Base-by-base conservation (phyloP, 2,888 invertebrate species). In the Acanthosepion esculentum region DNA sequence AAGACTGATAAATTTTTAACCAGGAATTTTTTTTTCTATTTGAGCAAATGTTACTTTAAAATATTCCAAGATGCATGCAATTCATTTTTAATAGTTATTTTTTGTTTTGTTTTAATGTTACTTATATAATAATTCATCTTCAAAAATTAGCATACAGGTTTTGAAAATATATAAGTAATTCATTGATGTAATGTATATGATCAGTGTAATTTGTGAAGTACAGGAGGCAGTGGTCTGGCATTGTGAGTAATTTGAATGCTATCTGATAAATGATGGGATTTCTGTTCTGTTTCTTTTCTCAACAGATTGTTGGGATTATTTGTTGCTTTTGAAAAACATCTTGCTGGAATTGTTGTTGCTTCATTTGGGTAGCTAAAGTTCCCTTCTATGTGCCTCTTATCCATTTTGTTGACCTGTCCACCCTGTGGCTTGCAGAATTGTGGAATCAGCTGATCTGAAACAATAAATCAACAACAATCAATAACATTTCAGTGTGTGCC, bases 191-290 rank as follows among this genome's bases (percentile, higher is more conserved):
- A 78, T 1, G n/a, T 78, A 33, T 12, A n/a, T 15, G 4, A 78
- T 78, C 15, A 78, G 12, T 78, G 78, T 78, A 78, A 33, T 78
- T 78, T 78, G 15, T 78, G 78, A 15, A 33, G 78, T 33, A 78
- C 78, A 15, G 78, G 78, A n/a, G 78, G 78, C 78, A 78, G 78
- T 78, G 78, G 78, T 78, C 78, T 78, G 78, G 78, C 78, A 78
- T 78, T 78, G 78, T 78, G 78, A n/a, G 78, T 78, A 78, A 78
- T 78, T 78, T 78, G 78, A 78, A 78, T 78, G n/a, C 78, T 78
- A n/a, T 78, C 78, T 78, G 78, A 78, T 78, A 78, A 78, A 78
- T 78, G 78, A 78, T 33, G 78, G 1, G 78, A 78, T n/a, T 23
- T 78, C 33, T 78, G 78, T 78, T 78, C 78, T 78, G n/a, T n/a